A percentile compares a stretch with the other conserved stretches of the same genome.
Conservation (phyloP, 1,140 invertebrate species). For the Agraylea sexmaculata region DNA sequence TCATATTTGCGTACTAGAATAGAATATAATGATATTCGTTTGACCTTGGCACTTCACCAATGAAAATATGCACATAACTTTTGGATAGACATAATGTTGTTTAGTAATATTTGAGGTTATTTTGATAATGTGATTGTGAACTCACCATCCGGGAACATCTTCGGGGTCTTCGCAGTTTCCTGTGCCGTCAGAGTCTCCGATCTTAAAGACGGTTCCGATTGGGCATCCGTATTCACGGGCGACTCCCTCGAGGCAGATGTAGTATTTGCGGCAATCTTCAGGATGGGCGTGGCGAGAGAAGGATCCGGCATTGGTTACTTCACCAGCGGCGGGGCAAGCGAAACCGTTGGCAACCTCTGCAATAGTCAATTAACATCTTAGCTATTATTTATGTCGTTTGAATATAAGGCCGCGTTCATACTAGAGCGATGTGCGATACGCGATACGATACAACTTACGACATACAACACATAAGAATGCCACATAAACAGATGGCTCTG, state of each 20-base stretch:
- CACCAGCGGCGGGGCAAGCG: constrained; percentile 70
- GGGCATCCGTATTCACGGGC: constrained; percentile 90
- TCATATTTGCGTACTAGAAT: no score
- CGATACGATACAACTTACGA: no score
- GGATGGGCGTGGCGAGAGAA: constrained; percentile 92
- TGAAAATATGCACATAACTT: no score
- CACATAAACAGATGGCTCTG: no score
- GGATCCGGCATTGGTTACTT: constrained; percentile 68
- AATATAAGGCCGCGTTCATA: background rate
- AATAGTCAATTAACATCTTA: constrained; percentile 20
- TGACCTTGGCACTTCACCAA: no score
- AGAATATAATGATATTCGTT: no score
- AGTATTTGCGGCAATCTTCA: constrained; percentile 90
- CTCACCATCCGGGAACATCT: constrained; percentile 84
- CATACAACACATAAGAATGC: no score
- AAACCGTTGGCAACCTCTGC: constrained; percentile 83
- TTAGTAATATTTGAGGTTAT: no score
- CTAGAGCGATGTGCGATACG: no score
- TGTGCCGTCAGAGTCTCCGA: constrained; percentile 74
- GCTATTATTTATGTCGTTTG: background rate
- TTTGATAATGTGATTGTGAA: no score
- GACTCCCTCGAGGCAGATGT: constrained; percentile 80
- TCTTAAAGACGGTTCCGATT: constrained; percentile 92
- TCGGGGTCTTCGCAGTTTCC: constrained; percentile 88
- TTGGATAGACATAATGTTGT: no score